Evolutionary conservation across 2,888 invertebrate species (phyloP), one percentile per base, ranked within the genome.

Genomic region (Meiosimyza platycephala): DNA sequence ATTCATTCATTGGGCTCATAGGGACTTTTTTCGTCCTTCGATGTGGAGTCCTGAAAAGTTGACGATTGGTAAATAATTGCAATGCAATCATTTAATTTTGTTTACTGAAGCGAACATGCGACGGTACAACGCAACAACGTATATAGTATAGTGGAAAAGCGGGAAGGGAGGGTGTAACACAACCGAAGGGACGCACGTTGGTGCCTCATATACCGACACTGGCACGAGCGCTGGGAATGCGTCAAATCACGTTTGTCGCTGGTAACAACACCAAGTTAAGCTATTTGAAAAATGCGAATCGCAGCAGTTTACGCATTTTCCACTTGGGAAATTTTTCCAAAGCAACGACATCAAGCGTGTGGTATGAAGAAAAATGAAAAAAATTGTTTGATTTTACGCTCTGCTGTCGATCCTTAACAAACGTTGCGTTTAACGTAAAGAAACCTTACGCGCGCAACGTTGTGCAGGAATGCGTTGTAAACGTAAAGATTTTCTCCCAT

Each of bases 51-150:
- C 50, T 64, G 3, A 52, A 18, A 55, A 71, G 51, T 64, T 65
- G 55, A 65, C 74, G 75, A 75, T 75, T 75, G 75, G 75, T 72
- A 77, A 77, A 76, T 76, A 76, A 77, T 77, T 76, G 74, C 77
- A 73, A 73, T 73, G 74, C 74, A 77, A 76, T 76, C 74, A 73
- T 75, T 74, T 33, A 64, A 64, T 18, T 65, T 28, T 64, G 62
- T 63, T 70, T 70, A 47, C 54, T 48, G 54, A 55, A 40, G n/a
- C 63, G 50, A 64, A 59, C 50, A 59, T 50, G 50, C 59, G 16
- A 57, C 57, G 6, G 50, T 13, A 11, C 52, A 47, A 57, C 55
- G 51, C 16, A 47, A 15, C n/a, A n/a, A 33, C 52, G 22, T 50
- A 16, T 40, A 1, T 22, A 15, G 22, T 40, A 1, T 22, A 15